Evolutionary conservation across 2,888 invertebrate species (phyloP).

Genomic region (Xylocampa areola): DNA sequence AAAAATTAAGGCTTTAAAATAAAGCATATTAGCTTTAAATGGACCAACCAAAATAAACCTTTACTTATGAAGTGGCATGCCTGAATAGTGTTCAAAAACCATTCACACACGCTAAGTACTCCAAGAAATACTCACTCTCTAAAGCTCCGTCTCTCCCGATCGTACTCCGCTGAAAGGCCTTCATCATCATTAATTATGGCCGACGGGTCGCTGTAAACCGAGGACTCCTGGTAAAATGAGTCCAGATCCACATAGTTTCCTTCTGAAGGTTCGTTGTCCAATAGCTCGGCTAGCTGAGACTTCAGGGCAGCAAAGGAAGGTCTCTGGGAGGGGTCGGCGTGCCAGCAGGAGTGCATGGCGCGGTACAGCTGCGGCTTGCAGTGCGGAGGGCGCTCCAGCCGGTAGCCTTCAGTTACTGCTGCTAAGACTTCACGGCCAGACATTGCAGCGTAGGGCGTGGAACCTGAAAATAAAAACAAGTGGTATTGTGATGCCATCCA

Average conservation of each 20-base stretch:
- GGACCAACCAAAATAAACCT: too few species aligned
- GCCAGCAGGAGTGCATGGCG: constrained; percentile 89
- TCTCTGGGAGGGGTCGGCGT: constrained; percentile 92
- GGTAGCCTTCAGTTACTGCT: constrained; percentile 93
- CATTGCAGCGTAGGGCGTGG: constrained; percentile 96
- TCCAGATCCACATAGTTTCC: constrained; percentile 92
- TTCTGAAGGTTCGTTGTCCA: constrained; percentile 90
- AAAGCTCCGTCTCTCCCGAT: constrained; percentile 81
- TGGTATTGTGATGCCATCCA: too few species aligned
- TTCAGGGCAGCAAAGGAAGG: constrained; percentile 92
- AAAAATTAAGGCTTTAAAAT: too few species aligned
- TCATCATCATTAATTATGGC: constrained; percentile 87
- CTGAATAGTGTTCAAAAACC: constrained; percentile 3
- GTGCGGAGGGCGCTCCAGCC: constrained; percentile 94
- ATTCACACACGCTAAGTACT: constrained; percentile 17
- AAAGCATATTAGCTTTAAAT: too few species aligned
- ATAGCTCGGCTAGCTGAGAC: constrained; percentile 89
- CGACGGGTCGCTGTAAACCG: constrained; percentile 88
- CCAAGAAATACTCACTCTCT: constrained; percentile 78
- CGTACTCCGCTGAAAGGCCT: constrained; percentile 85
- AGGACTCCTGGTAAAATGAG: constrained; percentile 91
- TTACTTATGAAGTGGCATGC: constrained; percentile 5
- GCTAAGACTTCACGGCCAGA: constrained; percentile 95
- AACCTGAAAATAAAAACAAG: constrained; percentile 90
- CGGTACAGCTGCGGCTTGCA: constrained; percentile 91